phyloP scores from a whole-genome alignment of 2,797 vertebrate species.

The Hoplostethus mediterraneus region DNA sequence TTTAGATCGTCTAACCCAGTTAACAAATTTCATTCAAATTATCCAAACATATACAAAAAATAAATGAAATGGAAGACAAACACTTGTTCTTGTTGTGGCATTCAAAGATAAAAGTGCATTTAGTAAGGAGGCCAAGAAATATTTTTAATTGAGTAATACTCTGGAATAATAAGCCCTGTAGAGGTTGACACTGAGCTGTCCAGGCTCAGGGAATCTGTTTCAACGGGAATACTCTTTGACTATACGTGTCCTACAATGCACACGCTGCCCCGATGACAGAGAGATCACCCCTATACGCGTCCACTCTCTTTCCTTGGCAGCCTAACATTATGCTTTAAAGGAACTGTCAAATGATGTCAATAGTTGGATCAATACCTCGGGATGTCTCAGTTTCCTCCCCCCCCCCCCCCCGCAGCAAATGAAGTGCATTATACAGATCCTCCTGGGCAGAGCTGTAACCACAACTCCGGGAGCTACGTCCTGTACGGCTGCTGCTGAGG shows the following conservation, averaged over 20 bases:
- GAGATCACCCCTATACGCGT: slow-evolving; percentile 64
- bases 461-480: slow-evolving; percentile 52
- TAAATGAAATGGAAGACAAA: background rate
- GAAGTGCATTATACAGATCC: slow-evolving; percentile 71
- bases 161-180: background rate
- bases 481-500: slow-evolving; percentile 44
- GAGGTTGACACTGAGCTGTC: slow-evolving; percentile 11
- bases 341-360: slow-evolving; percentile 84
- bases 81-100: background rate
- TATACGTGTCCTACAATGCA: slow-evolving; percentile 49
- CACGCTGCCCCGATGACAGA: slow-evolving; percentile 56
- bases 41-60: slow-evolving; percentile 7
- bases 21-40: slow-evolving; percentile 4
- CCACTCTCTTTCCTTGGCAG: slow-evolving; percentile 59
- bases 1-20: background rate
- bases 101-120: background rate
- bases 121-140: background rate
- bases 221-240: slow-evolving; percentile 43
- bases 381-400: slow-evolving; percentile 81
- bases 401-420: slow-evolving; percentile 75
- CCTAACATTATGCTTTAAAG: slow-evolving; percentile 77
- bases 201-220: slow-evolving; percentile 8
- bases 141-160: background rate
- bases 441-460: slow-evolving; percentile 55
- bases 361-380: slow-evolving; percentile 81